phyloP scores from a whole-genome alignment of 2,888 invertebrate genomes.

The Hedychridium roseum region DNA sequence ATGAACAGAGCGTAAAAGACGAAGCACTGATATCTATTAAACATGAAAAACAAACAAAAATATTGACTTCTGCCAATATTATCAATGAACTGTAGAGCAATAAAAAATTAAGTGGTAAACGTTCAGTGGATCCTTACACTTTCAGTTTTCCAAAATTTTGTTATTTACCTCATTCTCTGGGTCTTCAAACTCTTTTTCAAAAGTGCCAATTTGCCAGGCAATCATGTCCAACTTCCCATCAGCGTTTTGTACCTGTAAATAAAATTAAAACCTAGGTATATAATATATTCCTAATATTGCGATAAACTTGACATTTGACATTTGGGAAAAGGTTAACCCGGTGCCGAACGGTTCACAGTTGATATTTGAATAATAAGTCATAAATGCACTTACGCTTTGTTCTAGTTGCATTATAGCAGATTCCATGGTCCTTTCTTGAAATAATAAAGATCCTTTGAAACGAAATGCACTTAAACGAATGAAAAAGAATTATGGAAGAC shows the following conservation, averaged over 20 bases:
- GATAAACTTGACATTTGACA: conserved; percentile 6
- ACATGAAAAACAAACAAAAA: conserved; percentile 11
- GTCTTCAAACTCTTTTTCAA: conserved; percentile 72
- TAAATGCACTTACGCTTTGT: conserved; percentile 49
- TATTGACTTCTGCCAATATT: neutral
- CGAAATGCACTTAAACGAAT: conserved; percentile 1
- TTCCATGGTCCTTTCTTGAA: conserved; percentile 43
- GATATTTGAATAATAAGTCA: conserved; percentile 1
- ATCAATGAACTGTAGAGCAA: neutral
- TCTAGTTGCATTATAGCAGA: conserved; percentile 54
- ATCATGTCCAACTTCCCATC: conserved; percentile 78
- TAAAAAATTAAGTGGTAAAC: neutral
- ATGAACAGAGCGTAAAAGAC: conserved; percentile 78
- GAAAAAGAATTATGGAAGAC: conserved; percentile 4
- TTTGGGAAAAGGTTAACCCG: neutral
- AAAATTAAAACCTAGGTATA: conserved; percentile 9
- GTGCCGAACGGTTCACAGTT: neutral
- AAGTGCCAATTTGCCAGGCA: conserved; percentile 77
- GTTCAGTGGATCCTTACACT: no score
- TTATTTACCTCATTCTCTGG: conserved; percentile 64
- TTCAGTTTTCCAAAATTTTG: neutral
- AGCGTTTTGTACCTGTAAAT: conserved; percentile 74
- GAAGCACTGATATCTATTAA: conserved; percentile 73
- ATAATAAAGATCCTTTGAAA: conserved; percentile 10
- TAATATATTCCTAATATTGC: neutral